Percentiles rank a stretch among this genome's conserved stretches.
Conservation (phyloP, 2,113 vertebrate species). For the Dromas ardeola region DNA sequence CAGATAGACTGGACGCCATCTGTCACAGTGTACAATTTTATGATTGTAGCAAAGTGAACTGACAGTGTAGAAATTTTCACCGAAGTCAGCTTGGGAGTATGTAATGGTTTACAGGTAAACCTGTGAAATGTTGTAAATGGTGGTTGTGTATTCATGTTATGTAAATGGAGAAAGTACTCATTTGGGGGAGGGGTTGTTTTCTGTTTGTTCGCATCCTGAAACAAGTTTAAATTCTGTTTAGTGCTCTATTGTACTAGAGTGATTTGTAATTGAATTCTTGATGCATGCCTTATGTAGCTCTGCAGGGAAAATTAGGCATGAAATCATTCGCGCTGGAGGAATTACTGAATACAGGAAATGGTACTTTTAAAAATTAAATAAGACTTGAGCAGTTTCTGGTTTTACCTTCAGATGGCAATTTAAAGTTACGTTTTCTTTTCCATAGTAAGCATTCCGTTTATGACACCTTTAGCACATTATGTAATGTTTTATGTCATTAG, state of each 20-base stretch:
- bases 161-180: not conserved
- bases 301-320: conserved; percentile 29
- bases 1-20: not conserved
- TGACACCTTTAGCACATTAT: not conserved
- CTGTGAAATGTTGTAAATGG: not conserved
- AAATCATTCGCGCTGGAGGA: not conserved
- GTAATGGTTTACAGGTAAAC: not conserved
- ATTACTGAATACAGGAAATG: conserved; percentile 1
- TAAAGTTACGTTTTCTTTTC: not conserved
- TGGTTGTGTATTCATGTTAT: not conserved
- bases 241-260: not conserved
- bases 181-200: not conserved
- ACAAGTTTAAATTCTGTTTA: not conserved
- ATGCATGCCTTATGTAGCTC: not conserved
- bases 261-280: conserved; percentile 11
- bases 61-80: not conserved
- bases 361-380: conserved; percentile 1
- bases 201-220: not conserved
- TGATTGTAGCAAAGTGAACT: not conserved
- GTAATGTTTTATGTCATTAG: not conserved
- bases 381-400: not conserved
- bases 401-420: not conserved
- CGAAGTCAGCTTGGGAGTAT: not conserved
- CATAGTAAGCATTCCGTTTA: not conserved
- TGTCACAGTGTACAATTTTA: conserved; percentile 1